Conservation (phyloP, 2,888 invertebrate genomes). For the Diogma glabrata region DNA sequence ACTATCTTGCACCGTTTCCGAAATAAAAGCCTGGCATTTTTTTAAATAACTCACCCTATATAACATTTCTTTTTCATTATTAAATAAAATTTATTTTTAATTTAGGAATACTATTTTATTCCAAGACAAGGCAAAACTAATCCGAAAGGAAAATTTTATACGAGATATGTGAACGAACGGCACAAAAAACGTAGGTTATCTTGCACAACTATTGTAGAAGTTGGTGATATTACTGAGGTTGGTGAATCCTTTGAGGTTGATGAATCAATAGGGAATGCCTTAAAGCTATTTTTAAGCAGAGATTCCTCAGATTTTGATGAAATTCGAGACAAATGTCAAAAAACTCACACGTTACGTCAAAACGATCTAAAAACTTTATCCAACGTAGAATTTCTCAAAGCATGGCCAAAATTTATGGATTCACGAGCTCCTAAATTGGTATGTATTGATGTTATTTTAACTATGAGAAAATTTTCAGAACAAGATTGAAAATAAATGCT, state of each 20-base stretch:
- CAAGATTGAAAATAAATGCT: no score
- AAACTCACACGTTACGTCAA: background rate
- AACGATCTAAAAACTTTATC: background rate
- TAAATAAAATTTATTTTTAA: background rate
- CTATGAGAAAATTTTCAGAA: no score
- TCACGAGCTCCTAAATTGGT: slow-evolving; percentile 1
- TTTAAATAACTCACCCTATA: no score
- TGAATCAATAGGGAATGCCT: background rate
- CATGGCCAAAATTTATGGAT: background rate
- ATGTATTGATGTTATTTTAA: no score
- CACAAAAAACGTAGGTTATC: background rate
- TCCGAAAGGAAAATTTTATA: background rate
- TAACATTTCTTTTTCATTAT: background rate
- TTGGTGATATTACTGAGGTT: background rate
- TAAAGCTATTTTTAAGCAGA: background rate
- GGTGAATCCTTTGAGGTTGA: background rate
- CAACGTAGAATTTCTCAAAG: background rate
- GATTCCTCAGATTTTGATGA: no score
- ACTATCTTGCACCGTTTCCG: no score
- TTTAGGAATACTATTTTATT: background rate
- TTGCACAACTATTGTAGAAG: background rate
- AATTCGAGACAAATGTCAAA: background rate
- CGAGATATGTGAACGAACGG: background rate
- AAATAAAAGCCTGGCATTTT: no score
- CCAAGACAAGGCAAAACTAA: background rate